phyloP scores from a whole-genome alignment of 2,797 vertebrate genomes.

The Enteromius mattozi region DNA sequence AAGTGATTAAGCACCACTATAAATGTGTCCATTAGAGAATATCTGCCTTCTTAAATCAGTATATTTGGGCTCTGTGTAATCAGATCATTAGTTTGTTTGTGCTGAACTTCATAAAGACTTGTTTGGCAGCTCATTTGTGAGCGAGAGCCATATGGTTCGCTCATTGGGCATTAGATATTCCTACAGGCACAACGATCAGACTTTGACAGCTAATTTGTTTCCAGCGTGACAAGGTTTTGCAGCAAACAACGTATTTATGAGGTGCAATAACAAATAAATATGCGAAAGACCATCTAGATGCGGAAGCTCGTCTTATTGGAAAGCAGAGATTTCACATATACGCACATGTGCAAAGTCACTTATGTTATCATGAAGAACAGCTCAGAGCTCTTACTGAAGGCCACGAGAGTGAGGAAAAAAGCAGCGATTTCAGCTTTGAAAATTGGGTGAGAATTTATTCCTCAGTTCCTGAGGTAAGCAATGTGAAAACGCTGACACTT shows the following conservation, averaged over 20 bases:
- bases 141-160: slow-evolving; percentile 15
- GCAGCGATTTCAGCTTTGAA: slow-evolving; percentile 68
- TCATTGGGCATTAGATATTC: slow-evolving; percentile 37
- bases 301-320: neutral
- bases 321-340: neutral
- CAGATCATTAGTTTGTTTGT: slow-evolving; percentile 32
- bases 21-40: neutral
- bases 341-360: neutral
- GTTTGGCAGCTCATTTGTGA: slow-evolving; percentile 8
- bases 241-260: slow-evolving; percentile 36
- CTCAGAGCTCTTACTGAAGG: slow-evolving; percentile 54
- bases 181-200: slow-evolving; percentile 2
- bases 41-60: slow-evolving; percentile 17
- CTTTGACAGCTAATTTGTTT: slow-evolving; percentile 39
- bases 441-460: slow-evolving; percentile 73
- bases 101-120: slow-evolving; percentile 23
- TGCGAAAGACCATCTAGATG: neutral
- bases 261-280: slow-evolving; percentile 16
- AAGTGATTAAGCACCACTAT: neutral
- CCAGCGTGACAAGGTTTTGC: slow-evolving; percentile 15
- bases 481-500: slow-evolving; percentile 75
- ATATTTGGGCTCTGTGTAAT: neutral
- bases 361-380: neutral
- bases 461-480: slow-evolving; percentile 63
- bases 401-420: slow-evolving; percentile 52